These are phyloP conservation scores for Paguma larvata DNA, from an alignment of 2,797 vertebrate genomes.

Conservation along the genomic window DNA sequence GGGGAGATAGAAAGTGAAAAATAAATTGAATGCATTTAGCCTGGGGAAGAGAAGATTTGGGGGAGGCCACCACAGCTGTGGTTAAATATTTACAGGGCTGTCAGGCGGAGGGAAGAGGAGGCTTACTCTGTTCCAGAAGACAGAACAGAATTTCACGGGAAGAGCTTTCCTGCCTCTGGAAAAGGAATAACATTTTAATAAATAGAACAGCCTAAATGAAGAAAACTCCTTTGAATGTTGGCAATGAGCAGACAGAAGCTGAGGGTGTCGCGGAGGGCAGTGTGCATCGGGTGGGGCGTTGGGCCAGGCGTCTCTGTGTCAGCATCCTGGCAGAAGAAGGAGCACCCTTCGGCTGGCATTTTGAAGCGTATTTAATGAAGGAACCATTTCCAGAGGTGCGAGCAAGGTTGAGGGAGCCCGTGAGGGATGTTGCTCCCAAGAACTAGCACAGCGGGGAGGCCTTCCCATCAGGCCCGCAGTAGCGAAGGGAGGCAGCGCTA, in stretches of 20 bases:
- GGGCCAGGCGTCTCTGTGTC: neutral
- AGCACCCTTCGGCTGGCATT: neutral
- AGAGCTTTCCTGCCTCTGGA: neutral
- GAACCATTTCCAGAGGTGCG: neutral
- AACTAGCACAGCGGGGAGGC: no score
- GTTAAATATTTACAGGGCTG: constrained; percentile 29
- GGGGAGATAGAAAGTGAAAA: neutral
- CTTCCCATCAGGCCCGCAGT: neutral
- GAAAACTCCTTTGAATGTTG: neutral
- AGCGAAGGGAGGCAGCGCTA: neutral
- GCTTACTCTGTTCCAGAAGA: neutral
- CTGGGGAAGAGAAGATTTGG: neutral
- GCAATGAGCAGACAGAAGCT: neutral
- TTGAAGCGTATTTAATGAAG: neutral
- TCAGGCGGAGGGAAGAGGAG: neutral
- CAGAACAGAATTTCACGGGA: neutral
- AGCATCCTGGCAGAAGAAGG: neutral
- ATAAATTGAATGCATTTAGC: neutral
- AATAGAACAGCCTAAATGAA: neutral
- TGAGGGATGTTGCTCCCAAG: neutral
- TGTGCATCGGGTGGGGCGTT: neutral
- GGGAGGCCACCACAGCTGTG: neutral
- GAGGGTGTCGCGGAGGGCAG: no score
- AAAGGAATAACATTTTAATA: constrained; percentile 10
- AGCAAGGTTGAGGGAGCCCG: neutral